Base-by-base conservation (phyloP, 2,113 vertebrate genomes). In the Elephas maximus region DNA sequence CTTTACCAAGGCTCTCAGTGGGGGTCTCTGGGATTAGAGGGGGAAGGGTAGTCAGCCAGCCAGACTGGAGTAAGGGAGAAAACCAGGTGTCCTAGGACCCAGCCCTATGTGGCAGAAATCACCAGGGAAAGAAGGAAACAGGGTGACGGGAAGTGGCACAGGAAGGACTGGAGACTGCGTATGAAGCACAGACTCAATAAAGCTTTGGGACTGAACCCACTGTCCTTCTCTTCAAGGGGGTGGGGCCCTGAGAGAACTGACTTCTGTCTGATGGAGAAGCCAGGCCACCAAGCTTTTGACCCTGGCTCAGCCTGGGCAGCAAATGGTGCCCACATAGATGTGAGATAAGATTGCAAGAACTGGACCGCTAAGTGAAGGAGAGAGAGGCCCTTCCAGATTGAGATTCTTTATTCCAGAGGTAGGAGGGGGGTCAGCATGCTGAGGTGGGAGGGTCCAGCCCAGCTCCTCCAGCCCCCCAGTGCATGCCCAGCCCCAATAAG, bases 331-430 rank as follows among this genome's bases (percentile, higher is more conserved):
- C 7, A 48, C 11, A 17, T 77, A 44, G 9, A 26, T 12, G 74
- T 76, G 41, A 45, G 48, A 48, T 41, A 24, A 93, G 69, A 89
- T 79, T 12, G 28, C 88, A 51, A 76, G 51, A 60, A 60, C 5
- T 15, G 37, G 33, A 23, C 5, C 24, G 63, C 3, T 2, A 57
- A 71, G n/a, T 3, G 33, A 81, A 85, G 44, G 33, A 83, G 3
- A 69, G 92, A 88, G 9, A 90, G 41, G 77, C 65, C 69, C 71
- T 30, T 41, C 76, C 48, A 45, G 62, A 80, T 73, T 94, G 96
- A 79, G 74, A 91, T 51, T 91, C 74, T 98, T 98, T 98, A 98
- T 98, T 98, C 91, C 89, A 94, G 95, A 98, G 97, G 96, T 94
- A 95, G 95, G 76, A 24, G n/a, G 78, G 33, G 89, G 73, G 33